phyloP scores from a whole-genome alignment of 2,797 vertebrate species.

The Arrhamphus sclerolepis region DNA sequence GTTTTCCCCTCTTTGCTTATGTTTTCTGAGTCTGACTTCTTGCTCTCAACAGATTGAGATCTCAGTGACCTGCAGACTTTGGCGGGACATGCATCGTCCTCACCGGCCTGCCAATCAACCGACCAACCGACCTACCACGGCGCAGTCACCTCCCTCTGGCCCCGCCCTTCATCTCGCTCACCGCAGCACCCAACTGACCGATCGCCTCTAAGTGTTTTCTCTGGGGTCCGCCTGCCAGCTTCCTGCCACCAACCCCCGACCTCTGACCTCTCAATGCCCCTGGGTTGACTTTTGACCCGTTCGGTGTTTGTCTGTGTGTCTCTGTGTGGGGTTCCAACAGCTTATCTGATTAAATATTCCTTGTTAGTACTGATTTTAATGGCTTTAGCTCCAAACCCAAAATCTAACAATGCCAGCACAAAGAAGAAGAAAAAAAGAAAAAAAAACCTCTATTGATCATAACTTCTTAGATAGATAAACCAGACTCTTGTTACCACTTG shows the following conservation, averaged over 20 bases:
- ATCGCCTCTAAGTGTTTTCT: constrained; percentile 81
- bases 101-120: constrained; percentile 63
- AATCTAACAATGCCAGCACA: constrained; percentile 23
- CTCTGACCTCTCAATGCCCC: constrained; percentile 44
- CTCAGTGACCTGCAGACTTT: constrained; percentile 81
- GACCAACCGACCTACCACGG: constrained; percentile 79
- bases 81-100: constrained; percentile 81
- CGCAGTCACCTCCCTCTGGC: constrained; percentile 85
- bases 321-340: constrained; percentile 47
- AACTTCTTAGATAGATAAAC: constrained; percentile 36
- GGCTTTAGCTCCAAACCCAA: constrained; percentile 16
- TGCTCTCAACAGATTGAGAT: constrained; percentile 89
- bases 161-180: constrained; percentile 79
- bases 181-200: constrained; percentile 76
- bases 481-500: constrained; percentile 19
- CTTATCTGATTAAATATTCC: constrained; percentile 29
- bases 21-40: constrained; percentile 45
- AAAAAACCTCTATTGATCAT: constrained; percentile 12
- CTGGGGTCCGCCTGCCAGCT: constrained; percentile 74
- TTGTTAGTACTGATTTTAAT: constrained; percentile 34
- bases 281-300: constrained; percentile 52
- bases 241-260: constrained; percentile 55
- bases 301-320: constrained; percentile 68
- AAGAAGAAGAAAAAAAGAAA: constrained; percentile 11
- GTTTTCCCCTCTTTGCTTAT: background rate